Conservation (phyloP, 2,113 vertebrate species). For the Dolichotis patagonum region DNA sequence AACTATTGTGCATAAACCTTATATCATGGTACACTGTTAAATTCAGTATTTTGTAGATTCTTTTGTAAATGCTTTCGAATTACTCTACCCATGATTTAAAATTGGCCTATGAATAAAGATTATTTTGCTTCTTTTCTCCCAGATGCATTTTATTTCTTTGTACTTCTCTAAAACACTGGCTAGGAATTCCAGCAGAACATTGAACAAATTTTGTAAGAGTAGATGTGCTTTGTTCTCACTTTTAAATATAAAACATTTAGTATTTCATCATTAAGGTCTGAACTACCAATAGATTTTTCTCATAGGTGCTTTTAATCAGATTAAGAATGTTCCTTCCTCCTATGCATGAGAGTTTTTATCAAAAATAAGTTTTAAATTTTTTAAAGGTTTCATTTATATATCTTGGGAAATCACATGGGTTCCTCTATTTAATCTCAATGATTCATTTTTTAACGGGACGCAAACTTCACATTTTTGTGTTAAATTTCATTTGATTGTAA, state of each 20-base stretch:
- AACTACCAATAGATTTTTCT: neutral
- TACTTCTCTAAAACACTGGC: neutral
- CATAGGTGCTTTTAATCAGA: neutral
- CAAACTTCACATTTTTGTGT: neutral
- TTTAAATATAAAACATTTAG: neutral
- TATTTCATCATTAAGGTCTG: neutral
- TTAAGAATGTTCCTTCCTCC: neutral
- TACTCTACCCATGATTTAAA: neutral
- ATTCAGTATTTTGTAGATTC: neutral
- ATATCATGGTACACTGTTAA: neutral
- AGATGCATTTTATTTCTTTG: constrained; percentile 14
- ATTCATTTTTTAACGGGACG: neutral
- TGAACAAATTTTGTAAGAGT: neutral
- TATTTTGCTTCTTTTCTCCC: neutral
- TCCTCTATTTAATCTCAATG: neutral
- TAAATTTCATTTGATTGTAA: neutral
- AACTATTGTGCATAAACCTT: neutral
- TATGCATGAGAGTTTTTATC: neutral
- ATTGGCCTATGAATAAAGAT: neutral
- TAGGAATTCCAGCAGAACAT: neutral
- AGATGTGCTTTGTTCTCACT: neutral
- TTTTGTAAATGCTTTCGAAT: neutral
- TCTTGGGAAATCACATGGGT: neutral
- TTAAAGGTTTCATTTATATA: neutral
- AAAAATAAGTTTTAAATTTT: constrained; percentile 22